A percentile compares a stretch with the other conserved stretches of the same genome.
Evolutionary conservation across 2,113 vertebrate genomes (phyloP).

Genomic region (Sylvietta virens): DNA sequence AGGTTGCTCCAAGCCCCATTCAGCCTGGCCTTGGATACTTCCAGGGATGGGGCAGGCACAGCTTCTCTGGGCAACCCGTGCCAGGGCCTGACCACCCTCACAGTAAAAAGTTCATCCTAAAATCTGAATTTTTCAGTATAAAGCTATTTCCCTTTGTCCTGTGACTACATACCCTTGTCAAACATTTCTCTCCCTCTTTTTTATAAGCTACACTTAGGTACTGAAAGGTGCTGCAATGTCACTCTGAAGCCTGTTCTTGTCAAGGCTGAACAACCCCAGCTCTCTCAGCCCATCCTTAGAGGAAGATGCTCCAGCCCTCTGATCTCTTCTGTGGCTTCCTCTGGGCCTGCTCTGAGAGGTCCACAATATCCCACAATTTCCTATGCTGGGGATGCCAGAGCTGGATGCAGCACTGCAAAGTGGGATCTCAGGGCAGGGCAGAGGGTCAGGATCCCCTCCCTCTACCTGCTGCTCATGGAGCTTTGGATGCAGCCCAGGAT

Average conservation of each 20-base stretch:
- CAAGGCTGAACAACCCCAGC: neutral
- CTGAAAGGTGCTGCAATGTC: neutral
- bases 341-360: neutral
- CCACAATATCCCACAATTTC: neutral
- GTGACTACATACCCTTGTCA: neutral
- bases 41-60: neutral
- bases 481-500: neutral
- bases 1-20: neutral
- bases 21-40: neutral
- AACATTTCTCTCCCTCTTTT: neutral
- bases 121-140: neutral
- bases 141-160: neutral
- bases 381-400: neutral
- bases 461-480: neutral
- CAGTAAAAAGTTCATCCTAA: neutral
- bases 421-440: neutral
- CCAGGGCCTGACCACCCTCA: neutral
- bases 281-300: neutral
- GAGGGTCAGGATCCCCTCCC: neutral
- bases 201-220: neutral
- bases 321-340: neutral
- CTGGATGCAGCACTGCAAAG: neutral
- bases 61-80: neutral
- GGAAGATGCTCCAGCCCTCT: neutral
- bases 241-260: neutral